phyloP scores from a whole-genome alignment of 2,113 vertebrate genomes.

The Echinops telfairi region DNA sequence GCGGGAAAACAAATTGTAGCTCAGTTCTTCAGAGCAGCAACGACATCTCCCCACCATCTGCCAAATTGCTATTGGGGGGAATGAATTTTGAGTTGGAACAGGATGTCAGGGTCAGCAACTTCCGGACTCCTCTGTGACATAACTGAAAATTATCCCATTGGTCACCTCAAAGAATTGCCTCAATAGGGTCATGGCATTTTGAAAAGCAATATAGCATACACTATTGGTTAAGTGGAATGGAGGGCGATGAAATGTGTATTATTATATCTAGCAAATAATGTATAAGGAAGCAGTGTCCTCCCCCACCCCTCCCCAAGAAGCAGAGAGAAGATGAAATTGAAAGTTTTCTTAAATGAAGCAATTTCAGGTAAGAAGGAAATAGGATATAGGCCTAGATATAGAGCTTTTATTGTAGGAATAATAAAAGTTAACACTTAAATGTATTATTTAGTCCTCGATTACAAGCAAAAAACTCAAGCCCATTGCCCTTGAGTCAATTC shows the following conservation, averaged over 20 bases:
- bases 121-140: background rate
- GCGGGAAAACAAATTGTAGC: too few species aligned
- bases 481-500: too few species aligned
- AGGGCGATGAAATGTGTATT: background rate
- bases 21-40: background rate
- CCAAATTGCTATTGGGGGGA: slow-evolving; percentile 66
- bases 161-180: background rate
- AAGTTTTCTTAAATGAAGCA: background rate
- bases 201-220: background rate
- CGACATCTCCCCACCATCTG: background rate
- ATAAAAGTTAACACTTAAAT: background rate
- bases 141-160: background rate
- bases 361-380: background rate
- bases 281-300: background rate
- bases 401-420: background rate
- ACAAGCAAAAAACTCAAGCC: background rate
- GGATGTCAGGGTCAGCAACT: slow-evolving; percentile 23
- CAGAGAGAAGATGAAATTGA: background rate
- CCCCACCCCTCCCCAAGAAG: background rate
- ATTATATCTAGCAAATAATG: background rate
- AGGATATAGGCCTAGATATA: background rate
- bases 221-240: background rate
- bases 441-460: background rate
- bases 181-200: background rate
- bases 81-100: background rate